A percentile compares a stretch with the other conserved stretches of the same genome.
phyloP scores from a whole-genome alignment of 2,797 vertebrate species.

The Brotula barbata region DNA sequence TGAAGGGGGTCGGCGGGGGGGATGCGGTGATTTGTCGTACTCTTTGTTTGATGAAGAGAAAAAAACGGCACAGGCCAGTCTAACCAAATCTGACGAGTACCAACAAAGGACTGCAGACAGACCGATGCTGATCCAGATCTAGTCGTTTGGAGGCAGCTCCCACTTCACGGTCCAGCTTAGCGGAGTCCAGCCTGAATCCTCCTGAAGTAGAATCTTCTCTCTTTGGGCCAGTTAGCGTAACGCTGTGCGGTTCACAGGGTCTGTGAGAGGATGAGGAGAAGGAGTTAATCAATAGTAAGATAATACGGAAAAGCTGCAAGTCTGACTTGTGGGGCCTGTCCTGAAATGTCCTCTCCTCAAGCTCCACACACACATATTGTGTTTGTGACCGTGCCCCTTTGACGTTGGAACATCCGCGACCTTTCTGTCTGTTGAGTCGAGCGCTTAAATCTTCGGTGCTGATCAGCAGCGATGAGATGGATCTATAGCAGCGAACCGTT shows the following conservation, averaged over 20 bases:
- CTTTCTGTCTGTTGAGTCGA: conserved; percentile 11
- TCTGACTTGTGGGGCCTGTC: conserved; percentile 33
- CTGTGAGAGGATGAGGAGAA: conserved; percentile 10
- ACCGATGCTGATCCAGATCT: conserved; percentile 45
- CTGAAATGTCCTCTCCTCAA: conserved; percentile 41
- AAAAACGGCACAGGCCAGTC: conserved; percentile 40
- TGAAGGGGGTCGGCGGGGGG: too few species aligned
- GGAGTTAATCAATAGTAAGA: conserved; percentile 52
- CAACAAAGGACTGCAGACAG: conserved; percentile 17
- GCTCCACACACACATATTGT: conserved; percentile 50
- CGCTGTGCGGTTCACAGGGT: conserved; percentile 38
- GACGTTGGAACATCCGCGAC: conserved; percentile 26
- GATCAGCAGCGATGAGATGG: conserved; percentile 31
- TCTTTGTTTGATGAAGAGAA: too few species aligned
- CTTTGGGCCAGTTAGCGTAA: conserved; percentile 46
- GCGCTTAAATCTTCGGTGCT: conserved; percentile 30
- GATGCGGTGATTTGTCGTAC: too few species aligned
- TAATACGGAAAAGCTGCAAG: conserved; percentile 16
- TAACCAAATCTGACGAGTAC: conserved; percentile 37
- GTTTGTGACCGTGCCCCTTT: conserved; percentile 15
- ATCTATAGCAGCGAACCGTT: conserved; percentile 51
- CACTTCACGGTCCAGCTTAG: too few species aligned
- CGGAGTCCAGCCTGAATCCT: too few species aligned
- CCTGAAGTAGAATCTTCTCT: conserved; percentile 55
- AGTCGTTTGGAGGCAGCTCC: not conserved